phyloP scores from a whole-genome alignment of 2,113 vertebrate genomes.

The Elachura formosa region DNA sequence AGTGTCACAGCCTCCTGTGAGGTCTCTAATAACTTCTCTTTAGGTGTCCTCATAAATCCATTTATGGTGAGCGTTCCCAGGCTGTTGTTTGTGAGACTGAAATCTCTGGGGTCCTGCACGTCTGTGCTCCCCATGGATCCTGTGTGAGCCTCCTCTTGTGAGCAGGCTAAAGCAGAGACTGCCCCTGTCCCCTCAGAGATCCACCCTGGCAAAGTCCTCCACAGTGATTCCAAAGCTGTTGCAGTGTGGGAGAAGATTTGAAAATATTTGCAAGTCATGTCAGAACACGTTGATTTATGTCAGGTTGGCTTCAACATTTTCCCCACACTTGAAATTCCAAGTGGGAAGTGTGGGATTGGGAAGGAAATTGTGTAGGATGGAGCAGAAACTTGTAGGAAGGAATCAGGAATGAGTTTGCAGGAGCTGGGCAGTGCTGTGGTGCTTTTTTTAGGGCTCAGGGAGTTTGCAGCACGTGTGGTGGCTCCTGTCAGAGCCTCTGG shows the following conservation, averaged over 20 bases:
- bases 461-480: not conserved
- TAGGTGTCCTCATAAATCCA: not conserved
- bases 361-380: not conserved
- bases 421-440: not conserved
- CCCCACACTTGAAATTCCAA: not conserved
- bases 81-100: too few relatives aligned
- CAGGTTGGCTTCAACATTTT: not conserved
- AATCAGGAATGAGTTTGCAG: not conserved
- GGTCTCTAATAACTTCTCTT: not conserved
- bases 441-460: not conserved
- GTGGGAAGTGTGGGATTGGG: not conserved
- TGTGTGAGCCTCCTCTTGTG: not conserved
- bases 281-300: not conserved
- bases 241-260: not conserved
- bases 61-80: not conserved
- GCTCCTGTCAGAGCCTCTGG: not conserved
- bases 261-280: not conserved
- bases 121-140: accelerated
- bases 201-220: not conserved
- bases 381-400: not conserved
- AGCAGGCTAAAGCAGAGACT: not conserved
- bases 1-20: not conserved
- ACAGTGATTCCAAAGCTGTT: not conserved
- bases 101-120: not conserved
- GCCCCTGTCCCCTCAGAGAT: too few relatives aligned